Evolutionary conservation across 2,797 vertebrate species (phyloP), one percentile per base, ranked within the genome.

Genomic region (Pteronotus mesoamericanus): DNA sequence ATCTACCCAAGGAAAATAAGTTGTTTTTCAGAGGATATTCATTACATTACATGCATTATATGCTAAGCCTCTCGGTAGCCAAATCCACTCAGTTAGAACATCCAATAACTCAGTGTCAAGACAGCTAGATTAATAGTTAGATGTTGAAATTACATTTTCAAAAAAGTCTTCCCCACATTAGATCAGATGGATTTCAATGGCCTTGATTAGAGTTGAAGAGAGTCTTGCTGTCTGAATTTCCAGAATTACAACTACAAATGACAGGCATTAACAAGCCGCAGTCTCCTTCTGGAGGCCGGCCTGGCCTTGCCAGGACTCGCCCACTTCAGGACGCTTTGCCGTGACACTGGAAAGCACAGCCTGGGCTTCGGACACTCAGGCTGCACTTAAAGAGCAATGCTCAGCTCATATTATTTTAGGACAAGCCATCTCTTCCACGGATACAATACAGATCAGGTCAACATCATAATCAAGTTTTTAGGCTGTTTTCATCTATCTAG

Each of bases 151-250:
- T 87, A 77, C 48, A 91, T 74, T 87, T 83, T 19, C 39, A 93
- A 77, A 51, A 37, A 78, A 37, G 34, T 55, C 66, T 85, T 88
- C 37, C 53, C 79, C 42, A 59, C 75, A 78, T 96, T 92, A 95
- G 94, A 93, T 94, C 69, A 64, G 74, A 91, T 68, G 42, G 75
- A 94, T 69, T 94, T 93, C 86, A 57, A 83, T 46, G 89, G 57
- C 79, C 89, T 91, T 96, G 89, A 96, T 97, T 94, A 89, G 89
- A 84, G 11, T 24, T 95, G 88, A 96, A 96, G 75, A 61, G 93
- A 96, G 96, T 89, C 94, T 84, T 69, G 18, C 83, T 91, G 91
- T 96, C 89, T 86, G 64, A 75, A 37, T 94, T 86, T 80, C 78
- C 42, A 94, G 77, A 95, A 79, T 86, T 93, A 79, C 78, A 55